A percentile compares a stretch with the other conserved stretches of the same genome.
phyloP scores from a whole-genome alignment of 1,140 invertebrate genomes.

The Aporrectodea caliginosa region DNA sequence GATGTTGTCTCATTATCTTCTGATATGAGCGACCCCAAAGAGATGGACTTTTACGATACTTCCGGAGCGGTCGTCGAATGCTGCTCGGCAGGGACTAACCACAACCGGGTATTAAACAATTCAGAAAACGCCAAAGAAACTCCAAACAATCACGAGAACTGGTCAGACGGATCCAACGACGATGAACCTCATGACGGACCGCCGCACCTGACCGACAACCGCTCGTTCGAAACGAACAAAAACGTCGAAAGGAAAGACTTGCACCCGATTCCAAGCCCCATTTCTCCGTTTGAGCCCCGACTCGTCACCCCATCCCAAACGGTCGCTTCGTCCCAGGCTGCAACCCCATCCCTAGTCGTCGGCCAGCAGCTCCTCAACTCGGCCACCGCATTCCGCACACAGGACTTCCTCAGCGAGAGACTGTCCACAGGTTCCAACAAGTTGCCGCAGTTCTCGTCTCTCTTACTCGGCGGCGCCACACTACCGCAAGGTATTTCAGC shows the following conservation, averaged over 20 bases:
- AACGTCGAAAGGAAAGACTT: no score
- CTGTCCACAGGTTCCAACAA: neutral
- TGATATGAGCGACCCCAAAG: neutral
- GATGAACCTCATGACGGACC: neutral
- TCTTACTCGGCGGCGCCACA: neutral
- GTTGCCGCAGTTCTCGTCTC: neutral
- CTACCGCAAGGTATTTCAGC: neutral
- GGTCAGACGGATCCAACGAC: neutral
- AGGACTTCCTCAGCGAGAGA: neutral
- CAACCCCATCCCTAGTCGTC: no score
- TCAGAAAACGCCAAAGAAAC: neutral
- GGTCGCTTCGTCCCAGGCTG: no score
- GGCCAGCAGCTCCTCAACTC: neutral
- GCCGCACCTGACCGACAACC: neutral
- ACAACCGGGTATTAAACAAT: neutral
- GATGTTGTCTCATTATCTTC: neutral
- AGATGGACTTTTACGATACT: neutral
- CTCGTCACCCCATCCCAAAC: no score
- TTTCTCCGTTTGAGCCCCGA: no score
- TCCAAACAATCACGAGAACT: neutral
- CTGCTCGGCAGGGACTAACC: neutral
- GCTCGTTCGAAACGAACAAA: neutral
- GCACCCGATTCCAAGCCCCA: no score
- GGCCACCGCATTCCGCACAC: neutral
- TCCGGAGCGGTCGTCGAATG: neutral